Percentiles rank a stretch among this genome's conserved stretches.
Evolutionary conservation across 2,797 vertebrate genomes (phyloP).

Genomic region (Lepilemur septentrionalis): DNA sequence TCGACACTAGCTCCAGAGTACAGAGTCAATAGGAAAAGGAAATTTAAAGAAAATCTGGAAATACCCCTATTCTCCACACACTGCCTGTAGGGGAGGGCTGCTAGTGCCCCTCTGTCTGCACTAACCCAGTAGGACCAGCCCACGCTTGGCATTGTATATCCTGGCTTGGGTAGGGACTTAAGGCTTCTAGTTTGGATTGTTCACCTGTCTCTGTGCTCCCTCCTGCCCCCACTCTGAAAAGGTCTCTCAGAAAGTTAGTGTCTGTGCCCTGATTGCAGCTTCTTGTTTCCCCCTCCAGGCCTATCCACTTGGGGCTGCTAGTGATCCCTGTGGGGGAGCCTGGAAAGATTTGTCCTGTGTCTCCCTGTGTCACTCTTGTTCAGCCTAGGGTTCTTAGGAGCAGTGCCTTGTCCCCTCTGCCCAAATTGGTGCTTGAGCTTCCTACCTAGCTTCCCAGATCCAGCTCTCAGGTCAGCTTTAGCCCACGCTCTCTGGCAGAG

Average conservation of each 20-base stretch:
- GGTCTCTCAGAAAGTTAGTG: constrained; percentile 22
- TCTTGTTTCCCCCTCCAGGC: constrained; percentile 42
- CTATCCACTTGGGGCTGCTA: constrained; percentile 66
- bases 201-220: constrained; percentile 19
- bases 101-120: neutral
- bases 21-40: neutral
- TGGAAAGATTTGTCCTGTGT: neutral
- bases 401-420: constrained; percentile 8
- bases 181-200: neutral
- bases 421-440: constrained; percentile 22
- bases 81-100: neutral
- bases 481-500: neutral
- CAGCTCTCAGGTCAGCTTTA: neutral
- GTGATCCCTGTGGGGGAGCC: neutral
- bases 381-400: constrained; percentile 14
- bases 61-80: neutral
- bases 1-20: neutral
- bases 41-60: neutral
- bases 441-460: constrained; percentile 1
- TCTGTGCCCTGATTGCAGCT: constrained; percentile 22
- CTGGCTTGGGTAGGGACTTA: constrained; percentile 15
- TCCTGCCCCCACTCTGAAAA: neutral
- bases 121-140: neutral
- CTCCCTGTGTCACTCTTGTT: neutral
- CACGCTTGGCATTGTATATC: neutral